Evolutionary conservation across 2,113 vertebrate genomes (phyloP), one percentile per base, ranked within the genome.

Genomic region (Menidia beryllina): DNA sequence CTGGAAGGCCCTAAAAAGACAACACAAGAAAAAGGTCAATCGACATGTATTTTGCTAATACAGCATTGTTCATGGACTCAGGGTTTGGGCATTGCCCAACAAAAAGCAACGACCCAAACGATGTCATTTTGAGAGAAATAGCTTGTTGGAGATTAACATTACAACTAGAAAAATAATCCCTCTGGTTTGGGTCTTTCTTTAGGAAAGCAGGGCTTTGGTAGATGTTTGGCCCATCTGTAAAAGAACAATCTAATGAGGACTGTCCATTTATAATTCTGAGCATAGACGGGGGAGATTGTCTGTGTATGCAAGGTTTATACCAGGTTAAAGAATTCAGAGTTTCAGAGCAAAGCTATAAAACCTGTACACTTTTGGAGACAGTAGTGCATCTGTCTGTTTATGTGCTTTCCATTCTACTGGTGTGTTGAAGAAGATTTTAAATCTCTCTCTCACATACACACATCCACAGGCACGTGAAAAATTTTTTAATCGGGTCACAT

Each of bases 1-100:
- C 97, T 11, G 88, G 84, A 7, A 95, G 94, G 60, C 97, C 96
- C 97, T 97, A 61, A 7, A 57, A 20, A 38, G 15, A 67, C n/a
- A 84, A 13, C 14, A 70, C 1, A 17, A 34, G 43, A n/a, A 56
- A 62, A 53, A 8, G 8, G 1, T 21, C 15, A 70, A 57, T 27
- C 1, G 63, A 41, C 2, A 5, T 23, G 10, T 38, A 12, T 4
- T 47, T 34, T 34, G 30, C 47, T 65, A 20, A 12, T 36, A 30
- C 25, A 43, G 23, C 26, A 41, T 34, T 49, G n/a, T 27, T 1
- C 48, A 12, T 48, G 7, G 3, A 25, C 19, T 27, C 7, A 10
- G 1, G 20, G 24, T 27, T 3, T 15, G 66, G 11, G 27, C 23
- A 54, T 10, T 14, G 0, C 41, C 5, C 20, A 20, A 30, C 41